A percentile compares a stretch with the other conserved stretches of the same genome.
Evolutionary conservation across 2,888 invertebrate species (phyloP).

Genomic region (Cosmia trapezina): DNA sequence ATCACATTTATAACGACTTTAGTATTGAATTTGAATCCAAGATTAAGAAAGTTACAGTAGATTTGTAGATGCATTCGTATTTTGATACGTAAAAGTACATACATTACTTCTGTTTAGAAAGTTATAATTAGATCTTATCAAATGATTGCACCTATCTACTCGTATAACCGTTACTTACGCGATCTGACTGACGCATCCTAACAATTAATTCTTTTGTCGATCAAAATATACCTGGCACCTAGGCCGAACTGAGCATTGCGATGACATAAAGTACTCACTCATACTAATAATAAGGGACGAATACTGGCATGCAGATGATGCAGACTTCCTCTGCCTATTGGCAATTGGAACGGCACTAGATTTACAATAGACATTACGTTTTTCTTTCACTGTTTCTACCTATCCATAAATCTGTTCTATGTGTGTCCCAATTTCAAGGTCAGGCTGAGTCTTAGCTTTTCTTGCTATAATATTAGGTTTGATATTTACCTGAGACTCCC

Average conservation of each 20-base stretch:
- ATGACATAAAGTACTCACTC: constrained; percentile 26
- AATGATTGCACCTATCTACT: constrained; percentile 10
- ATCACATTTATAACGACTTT: neutral
- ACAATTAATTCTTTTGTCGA: constrained; percentile 38
- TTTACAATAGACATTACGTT: constrained; percentile 1
- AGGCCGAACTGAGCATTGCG: constrained; percentile 1
- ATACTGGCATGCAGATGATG: constrained; percentile 26
- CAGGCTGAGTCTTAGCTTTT: neutral
- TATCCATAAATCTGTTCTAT: neutral
- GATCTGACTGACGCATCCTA: constrained; percentile 19
- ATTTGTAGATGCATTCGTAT: neutral
- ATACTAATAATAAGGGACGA: constrained; percentile 17
- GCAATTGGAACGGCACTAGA: constrained; percentile 3
- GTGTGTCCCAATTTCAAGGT: neutral
- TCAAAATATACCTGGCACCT: constrained; percentile 38
- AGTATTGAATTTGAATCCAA: neutral
- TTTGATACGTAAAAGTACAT: constrained; percentile 2
- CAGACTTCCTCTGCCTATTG: constrained; percentile 11
- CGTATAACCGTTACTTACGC: constrained; percentile 9
- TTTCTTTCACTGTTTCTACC: neutral
- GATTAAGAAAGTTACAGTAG: too few relatives aligned
- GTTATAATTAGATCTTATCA: constrained; percentile 24
- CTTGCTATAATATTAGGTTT: neutral
- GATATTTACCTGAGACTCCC: constrained; percentile 94
- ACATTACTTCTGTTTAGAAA: neutral